These are phyloP conservation scores for Aricia artaxerxes DNA, from an alignment of 2,888 invertebrate genomes.

Conservation along the genomic window DNA sequence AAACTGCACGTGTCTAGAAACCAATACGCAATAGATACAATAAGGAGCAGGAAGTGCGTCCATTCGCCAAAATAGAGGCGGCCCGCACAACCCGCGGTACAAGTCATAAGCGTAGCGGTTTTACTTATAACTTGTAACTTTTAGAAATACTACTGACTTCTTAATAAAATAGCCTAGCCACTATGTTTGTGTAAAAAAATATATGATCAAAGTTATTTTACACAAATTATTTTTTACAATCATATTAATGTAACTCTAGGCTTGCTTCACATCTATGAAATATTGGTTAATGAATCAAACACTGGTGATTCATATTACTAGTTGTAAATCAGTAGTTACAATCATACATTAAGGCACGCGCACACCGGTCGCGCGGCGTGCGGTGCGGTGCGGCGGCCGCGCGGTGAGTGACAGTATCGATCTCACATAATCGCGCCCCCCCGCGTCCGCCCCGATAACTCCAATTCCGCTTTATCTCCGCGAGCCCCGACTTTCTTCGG, in stretches of 20 bases:
- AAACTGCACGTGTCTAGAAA: background rate
- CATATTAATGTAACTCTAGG: too few species aligned
- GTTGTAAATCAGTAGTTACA: background rate
- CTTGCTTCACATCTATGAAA: too few species aligned
- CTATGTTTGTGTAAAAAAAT: too few species aligned
- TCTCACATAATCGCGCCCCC: constrained; percentile 73
- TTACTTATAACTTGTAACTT: too few species aligned
- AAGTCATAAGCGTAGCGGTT: background rate
- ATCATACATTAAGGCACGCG: constrained; percentile 22
- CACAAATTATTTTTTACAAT: too few species aligned
- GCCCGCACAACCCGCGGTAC: background rate
- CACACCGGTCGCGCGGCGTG: constrained; percentile 33
- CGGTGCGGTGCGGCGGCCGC: constrained; percentile 42
- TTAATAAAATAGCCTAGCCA: too few species aligned
- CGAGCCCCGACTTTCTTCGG: constrained; percentile 68
- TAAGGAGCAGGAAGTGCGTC: background rate
- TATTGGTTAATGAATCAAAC: background rate
- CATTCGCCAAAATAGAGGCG: background rate
- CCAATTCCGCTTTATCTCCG: constrained; percentile 79
- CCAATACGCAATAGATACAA: background rate
- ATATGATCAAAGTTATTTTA: too few species aligned
- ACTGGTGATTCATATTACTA: background rate
- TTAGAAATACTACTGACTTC: too few species aligned
- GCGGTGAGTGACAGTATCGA: constrained; percentile 76
- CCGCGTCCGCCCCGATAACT: constrained; percentile 75